These are phyloP conservation scores for Trissolcus brochymenae DNA, from an alignment of 2,888 invertebrate species.

Conservation along the genomic window DNA sequence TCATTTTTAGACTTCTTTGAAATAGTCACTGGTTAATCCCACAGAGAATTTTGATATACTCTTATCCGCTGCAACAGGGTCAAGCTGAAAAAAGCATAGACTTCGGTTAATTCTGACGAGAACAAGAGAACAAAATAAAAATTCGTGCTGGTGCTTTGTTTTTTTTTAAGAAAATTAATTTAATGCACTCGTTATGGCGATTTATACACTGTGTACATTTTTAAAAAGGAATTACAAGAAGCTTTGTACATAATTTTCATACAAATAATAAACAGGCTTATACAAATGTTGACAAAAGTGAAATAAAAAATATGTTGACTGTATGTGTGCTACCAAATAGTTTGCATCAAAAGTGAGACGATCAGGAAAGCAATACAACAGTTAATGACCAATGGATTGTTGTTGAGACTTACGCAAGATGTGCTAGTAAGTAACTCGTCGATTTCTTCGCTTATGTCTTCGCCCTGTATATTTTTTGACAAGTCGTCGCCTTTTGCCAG, in stretches of 20 bases:
- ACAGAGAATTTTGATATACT: slow-evolving; percentile 68
- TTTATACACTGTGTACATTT: slow-evolving; percentile 10
- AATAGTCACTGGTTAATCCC: slow-evolving; percentile 66
- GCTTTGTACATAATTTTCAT: background rate
- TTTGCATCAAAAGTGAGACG: slow-evolving; percentile 5
- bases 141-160: background rate
- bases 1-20: slow-evolving; percentile 64
- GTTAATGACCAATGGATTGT: slow-evolving; percentile 9
- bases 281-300: slow-evolving; percentile 5
- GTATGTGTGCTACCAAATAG: background rate
- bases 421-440: slow-evolving; percentile 71
- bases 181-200: slow-evolving; percentile 3
- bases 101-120: background rate
- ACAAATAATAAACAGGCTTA: background rate
- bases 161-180: slow-evolving; percentile 28
- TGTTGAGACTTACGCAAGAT: slow-evolving; percentile 70
- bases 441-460: slow-evolving; percentile 73
- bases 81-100: slow-evolving; percentile 66
- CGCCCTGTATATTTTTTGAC: slow-evolving; percentile 66
- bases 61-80: slow-evolving; percentile 67
- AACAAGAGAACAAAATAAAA: background rate
- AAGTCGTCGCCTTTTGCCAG: slow-evolving; percentile 63
- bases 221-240: background rate
- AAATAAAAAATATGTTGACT: background rate
- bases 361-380: slow-evolving; percentile 7